Evolutionary conservation across 2,797 vertebrate species (phyloP).

Genomic region (Phaenicophaeus curvirostris): DNA sequence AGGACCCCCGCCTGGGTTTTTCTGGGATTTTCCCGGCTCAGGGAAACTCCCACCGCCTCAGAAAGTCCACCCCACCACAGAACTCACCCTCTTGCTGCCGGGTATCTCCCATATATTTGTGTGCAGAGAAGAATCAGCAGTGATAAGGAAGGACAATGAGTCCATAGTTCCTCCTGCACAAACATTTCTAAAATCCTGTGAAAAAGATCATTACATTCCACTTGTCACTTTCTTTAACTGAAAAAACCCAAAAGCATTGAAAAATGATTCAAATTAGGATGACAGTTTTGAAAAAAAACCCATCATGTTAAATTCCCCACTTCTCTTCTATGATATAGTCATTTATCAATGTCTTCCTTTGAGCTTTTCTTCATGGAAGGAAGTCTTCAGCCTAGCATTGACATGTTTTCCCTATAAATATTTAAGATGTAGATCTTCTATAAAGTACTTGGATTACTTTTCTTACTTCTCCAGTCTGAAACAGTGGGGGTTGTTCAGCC

Average conservation of each 20-base stretch:
- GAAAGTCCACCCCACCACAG: too few species aligned
- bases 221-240: not conserved
- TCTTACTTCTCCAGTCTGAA: not conserved
- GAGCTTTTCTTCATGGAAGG: not conserved
- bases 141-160: not conserved
- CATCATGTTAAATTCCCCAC: not conserved
- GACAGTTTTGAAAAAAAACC: not conserved
- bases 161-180: not conserved
- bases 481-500: too few species aligned
- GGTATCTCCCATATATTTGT: not conserved
- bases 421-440: not conserved
- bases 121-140: not conserved
- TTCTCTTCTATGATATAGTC: not conserved
- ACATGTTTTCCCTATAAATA: not conserved
- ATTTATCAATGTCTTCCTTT: not conserved
- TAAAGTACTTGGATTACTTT: not conserved
- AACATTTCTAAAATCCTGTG: not conserved
- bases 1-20: too few species aligned
- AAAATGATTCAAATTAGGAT: not conserved
- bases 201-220: not conserved
- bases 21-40: too few species aligned
- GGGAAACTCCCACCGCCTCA: too few species aligned
- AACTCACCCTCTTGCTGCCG: too few species aligned
- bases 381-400: not conserved
- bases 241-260: not conserved